Evolutionary conservation across 1,140 invertebrate species (phyloP), one percentile per base, ranked within the genome.

Genomic region (Leptestheria dahalacensis): DNA sequence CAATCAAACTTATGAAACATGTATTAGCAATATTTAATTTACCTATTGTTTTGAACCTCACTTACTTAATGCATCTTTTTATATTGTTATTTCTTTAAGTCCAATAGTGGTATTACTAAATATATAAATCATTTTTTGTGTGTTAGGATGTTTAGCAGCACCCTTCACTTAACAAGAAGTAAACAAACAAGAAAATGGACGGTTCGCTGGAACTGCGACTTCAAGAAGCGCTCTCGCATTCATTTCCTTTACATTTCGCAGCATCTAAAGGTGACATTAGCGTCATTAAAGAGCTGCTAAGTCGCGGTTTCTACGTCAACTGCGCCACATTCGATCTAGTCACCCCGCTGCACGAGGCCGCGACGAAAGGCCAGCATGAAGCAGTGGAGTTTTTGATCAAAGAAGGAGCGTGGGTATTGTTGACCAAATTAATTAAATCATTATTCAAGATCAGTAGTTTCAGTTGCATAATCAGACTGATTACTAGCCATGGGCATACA

Each of bases 281-380:
- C 23, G 29, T 52, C 12, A 60, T 60, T 24, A 60, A 60, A n/a
- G 49, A 23, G n/a, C 49, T 60, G 1, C 23, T 60, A 20, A 33
- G 48, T 33, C 58, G 58, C 0, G 58, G 58, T 11, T 60, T 26
- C 25, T 28, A 51, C 20, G 58, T 60, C n/a, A 60, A 60, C 48
- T 60, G 48, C 24, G 41, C 52, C 48, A 52, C 49, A 50, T 48
- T 28, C 29, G 58, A 60, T 28, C 33, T 60, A 28, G 49, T 52
- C 24, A 60, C 58, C 26, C 58, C 58, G 9, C 52, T 60, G 46
- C 58, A 60, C 51, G 51, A 60, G 41, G 58, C 58, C 33, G 41
- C 48, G n/a, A 18, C 49, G 1, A 28, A 33, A 50, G 58, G 58
- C 29, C 12, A 52, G 21, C 18, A 51, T 11, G 29, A 28, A 52